Evolutionary conservation across 2,113 vertebrate species (phyloP), one percentile per base, ranked within the genome.

Genomic region (Chloebia gouldiae): DNA sequence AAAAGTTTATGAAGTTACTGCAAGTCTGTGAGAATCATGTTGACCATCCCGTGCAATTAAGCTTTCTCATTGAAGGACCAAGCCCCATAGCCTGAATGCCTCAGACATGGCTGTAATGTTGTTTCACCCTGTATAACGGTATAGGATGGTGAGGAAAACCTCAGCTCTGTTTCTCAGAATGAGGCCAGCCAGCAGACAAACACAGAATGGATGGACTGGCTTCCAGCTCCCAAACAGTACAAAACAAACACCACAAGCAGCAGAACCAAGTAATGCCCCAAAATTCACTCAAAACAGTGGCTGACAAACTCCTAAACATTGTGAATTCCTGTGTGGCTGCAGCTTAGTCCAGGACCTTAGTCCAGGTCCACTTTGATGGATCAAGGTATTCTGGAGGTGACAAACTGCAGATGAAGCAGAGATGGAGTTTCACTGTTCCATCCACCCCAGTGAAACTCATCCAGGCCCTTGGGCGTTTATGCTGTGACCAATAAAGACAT

Each of bases 201-300:
- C 24, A 61, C 1, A 1, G 28, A 61, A 39, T 1, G 15, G 56
- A 63, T 70, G 18, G 15, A 61, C 60, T 85, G 1, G 0, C 45
- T 87, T 61, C 50, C 71, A 54, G 54, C 25, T 69, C 51, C 81
- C 40, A 37, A n/a, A 39, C 19, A 57, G 30, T 31, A 81, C 61
- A 45, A 50, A 78, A 57, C 31, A 77, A 92, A 53, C n/a, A 53
- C 44, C 1, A 5, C 4, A 51, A 79, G 20, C 81, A 87, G 31
- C 57, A 89, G 59, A 51, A 63, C 40, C 57, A 64, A 78, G 8
- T 33, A 61, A 54, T 3, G 17, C 54, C 92, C 90, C 45, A 47
- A 39, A 94, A 77, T 37, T 72, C 54, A 25, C 24, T 53, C 66
- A 15, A 20, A 53, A 30, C 33, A 47, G 31, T 44, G 68, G 25